Conservation (phyloP, 1,140 invertebrate species). For the Drosophila nikananu region DNA sequence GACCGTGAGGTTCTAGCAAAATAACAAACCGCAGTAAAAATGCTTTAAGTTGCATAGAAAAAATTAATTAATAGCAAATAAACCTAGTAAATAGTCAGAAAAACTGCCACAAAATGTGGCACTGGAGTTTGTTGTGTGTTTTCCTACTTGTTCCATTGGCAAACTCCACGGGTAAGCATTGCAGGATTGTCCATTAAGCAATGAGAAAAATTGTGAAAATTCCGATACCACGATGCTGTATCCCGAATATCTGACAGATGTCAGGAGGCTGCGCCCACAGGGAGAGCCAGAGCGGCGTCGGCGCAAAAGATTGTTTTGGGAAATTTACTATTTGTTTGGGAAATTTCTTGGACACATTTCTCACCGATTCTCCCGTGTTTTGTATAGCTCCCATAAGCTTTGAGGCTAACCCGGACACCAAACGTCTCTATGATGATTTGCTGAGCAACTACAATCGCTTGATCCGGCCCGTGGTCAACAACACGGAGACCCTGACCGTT, state of each 20-base stretch:
- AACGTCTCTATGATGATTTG: conserved; percentile 96
- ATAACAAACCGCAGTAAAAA: conserved; percentile 23
- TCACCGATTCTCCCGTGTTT: background rate
- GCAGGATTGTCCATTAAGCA: background rate
- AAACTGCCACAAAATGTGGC: conserved; percentile 54
- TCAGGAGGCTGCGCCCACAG: conserved; percentile 46
- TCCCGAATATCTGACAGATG: conserved; percentile 45
- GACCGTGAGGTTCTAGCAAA: conserved; percentile 37
- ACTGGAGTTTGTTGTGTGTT: conserved; percentile 61
- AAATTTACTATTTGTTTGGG: conserved; percentile 46
- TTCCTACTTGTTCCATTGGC: conserved; percentile 65
- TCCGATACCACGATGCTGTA: conserved; percentile 71
- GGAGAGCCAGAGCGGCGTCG: conserved; percentile 42
- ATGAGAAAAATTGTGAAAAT: conserved; percentile 58
- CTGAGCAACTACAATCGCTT: conserved; percentile 98
- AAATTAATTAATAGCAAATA: conserved; percentile 3
- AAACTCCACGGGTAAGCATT: conserved; percentile 70
- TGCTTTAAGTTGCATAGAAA: conserved; percentile 24
- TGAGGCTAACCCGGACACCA: conserved; percentile 96
- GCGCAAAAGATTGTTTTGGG: conserved; percentile 73
- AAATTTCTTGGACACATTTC: conserved; percentile 20
- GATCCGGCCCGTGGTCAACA: conserved; percentile 97
- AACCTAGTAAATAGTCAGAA: background rate
- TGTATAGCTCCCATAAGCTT: conserved; percentile 85
- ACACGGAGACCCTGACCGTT: conserved; percentile 96